Conservation (phyloP, 2,888 invertebrate genomes). For the Camponotus fellah region DNA sequence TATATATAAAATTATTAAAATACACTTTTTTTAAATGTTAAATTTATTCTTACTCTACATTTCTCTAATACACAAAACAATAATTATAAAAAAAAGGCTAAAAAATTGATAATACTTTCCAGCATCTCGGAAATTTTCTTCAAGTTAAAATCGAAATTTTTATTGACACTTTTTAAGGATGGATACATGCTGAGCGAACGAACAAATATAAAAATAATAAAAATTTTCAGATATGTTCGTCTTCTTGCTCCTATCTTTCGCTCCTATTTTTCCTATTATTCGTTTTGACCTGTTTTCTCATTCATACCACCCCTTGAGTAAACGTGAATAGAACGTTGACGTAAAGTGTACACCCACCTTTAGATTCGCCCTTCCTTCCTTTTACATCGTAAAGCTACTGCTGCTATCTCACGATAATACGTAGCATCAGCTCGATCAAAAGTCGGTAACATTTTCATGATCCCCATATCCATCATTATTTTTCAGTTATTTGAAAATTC, state of each 20-base stretch:
- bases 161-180: not conserved
- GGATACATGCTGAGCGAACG: not conserved
- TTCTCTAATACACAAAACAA: not conserved
- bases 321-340: not conserved
- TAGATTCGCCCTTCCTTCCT: not conserved
- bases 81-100: not conserved
- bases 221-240: not conserved
- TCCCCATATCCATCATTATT: not conserved
- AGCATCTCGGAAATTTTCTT: not conserved
- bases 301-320: not conserved
- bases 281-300: not conserved
- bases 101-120: not conserved
- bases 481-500: not conserved
- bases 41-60: not conserved
- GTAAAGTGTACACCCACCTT: not conserved
- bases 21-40: not conserved
- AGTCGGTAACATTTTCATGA: slow-evolving; percentile 18
- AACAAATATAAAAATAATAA: not conserved
- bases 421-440: slow-evolving; percentile 13
- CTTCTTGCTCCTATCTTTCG: not conserved
- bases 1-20: too few species aligned
- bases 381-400: slow-evolving; percentile 6
- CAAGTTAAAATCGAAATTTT: not conserved
- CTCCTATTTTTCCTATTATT: not conserved
- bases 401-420: slow-evolving; percentile 30